Evolutionary conservation across 2,888 invertebrate genomes (phyloP).

Genomic region (Xestoiulus laeticollis): DNA sequence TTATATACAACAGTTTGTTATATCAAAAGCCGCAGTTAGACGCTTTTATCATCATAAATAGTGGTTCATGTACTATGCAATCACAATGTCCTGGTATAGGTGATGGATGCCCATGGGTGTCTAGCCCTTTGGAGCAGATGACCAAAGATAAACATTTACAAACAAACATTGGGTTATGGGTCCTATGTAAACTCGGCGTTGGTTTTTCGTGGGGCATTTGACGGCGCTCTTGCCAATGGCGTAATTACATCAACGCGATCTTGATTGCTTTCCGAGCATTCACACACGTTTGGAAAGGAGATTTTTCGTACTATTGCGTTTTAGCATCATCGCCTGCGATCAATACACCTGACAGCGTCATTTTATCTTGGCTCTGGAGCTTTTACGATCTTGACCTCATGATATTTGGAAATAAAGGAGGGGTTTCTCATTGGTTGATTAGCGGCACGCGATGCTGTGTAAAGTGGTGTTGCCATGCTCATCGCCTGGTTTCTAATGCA

Average conservation of each 20-base stretch:
- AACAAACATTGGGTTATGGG: no score
- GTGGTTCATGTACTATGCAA: no score
- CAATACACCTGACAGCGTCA: not conserved
- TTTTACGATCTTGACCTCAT: constrained; percentile 1
- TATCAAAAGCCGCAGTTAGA: no score
- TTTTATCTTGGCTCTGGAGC: not conserved
- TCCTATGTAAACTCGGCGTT: not conserved
- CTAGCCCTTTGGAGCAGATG: no score
- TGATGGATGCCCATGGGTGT: no score
- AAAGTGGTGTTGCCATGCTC: not conserved
- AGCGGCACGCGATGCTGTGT: not conserved
- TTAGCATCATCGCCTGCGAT: not conserved
- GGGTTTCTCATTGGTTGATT: not conserved
- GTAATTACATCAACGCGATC: not conserved
- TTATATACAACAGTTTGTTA: no score
- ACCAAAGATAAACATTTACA: no score
- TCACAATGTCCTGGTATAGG: no score
- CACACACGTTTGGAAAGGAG: not conserved
- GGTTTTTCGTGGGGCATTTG: not conserved
- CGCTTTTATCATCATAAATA: no score
- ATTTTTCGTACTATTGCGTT: not conserved
- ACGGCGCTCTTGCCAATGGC: not conserved
- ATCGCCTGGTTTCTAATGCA: not conserved
- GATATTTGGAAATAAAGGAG: not conserved
- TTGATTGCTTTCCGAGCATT: not conserved